A percentile compares a stretch with the other conserved stretches of the same genome.
These are phyloP conservation scores for Clinocottus analis DNA, from an alignment of 2,113 vertebrate genomes.

Conservation along the genomic window DNA sequence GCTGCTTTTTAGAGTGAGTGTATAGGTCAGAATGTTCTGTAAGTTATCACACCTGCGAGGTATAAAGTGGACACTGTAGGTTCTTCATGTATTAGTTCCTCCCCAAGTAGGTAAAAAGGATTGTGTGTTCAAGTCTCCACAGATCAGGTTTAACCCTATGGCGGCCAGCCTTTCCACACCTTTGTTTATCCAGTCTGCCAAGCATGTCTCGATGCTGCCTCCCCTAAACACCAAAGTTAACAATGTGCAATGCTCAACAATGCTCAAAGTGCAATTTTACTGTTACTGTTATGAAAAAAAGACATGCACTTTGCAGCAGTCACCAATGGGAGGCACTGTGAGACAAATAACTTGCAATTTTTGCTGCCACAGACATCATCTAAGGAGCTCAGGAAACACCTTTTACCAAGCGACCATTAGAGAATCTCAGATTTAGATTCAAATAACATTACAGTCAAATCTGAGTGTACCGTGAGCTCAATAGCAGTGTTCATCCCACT, in stretches of 20 bases:
- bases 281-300: neutral
- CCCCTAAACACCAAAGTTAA: neutral
- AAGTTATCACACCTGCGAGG: neutral
- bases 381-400: constrained; percentile 4
- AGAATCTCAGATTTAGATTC: constrained; percentile 9
- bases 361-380: neutral
- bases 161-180: constrained; percentile 5
- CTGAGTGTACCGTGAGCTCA: constrained; percentile 14
- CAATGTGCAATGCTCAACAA: constrained; percentile 3
- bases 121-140: constrained; percentile 24
- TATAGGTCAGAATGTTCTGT: neutral
- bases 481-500: constrained; percentile 1
- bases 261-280: neutral
- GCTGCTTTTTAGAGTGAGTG: neutral
- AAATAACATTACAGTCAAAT: neutral
- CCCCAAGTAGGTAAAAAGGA: constrained; percentile 29
- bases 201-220: neutral
- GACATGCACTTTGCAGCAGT: constrained; percentile 22
- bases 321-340: constrained; percentile 72
- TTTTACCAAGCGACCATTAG: neutral
- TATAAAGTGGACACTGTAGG: neutral
- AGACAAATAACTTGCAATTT: constrained; percentile 26
- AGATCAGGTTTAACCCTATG: constrained; percentile 28
- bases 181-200: constrained; percentile 15
- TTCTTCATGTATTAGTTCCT: constrained; percentile 19